These are phyloP conservation scores for Elegia similella DNA, from an alignment of 2,888 invertebrate genomes.

Conservation along the genomic window DNA sequence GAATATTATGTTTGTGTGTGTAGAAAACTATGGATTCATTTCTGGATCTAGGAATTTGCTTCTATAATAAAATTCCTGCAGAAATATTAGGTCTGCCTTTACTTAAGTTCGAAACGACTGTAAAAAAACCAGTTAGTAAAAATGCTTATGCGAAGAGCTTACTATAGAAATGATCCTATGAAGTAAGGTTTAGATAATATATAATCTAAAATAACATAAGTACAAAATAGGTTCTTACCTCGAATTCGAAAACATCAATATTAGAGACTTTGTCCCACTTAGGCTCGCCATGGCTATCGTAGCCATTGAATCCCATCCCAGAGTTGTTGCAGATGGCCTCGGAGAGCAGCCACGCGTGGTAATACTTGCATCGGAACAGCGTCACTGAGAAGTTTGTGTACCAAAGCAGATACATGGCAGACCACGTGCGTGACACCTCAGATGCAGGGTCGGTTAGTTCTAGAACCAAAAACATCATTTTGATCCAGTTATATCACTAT, in stretches of 20 bases:
- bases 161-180: too few species aligned
- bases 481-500: too few species aligned
- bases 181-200: too few species aligned
- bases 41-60: too few species aligned
- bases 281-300: slow-evolving; percentile 86
- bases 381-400: slow-evolving; percentile 91
- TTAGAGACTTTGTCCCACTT: slow-evolving; percentile 97
- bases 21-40: too few species aligned
- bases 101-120: too few species aligned
- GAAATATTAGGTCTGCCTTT: too few species aligned
- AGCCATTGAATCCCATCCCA: slow-evolving; percentile 95
- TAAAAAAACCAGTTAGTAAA: too few species aligned
- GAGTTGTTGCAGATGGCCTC: slow-evolving; percentile 97
- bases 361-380: slow-evolving; percentile 94
- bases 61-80: too few species aligned
- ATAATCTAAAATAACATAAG: too few species aligned
- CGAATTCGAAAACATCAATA: slow-evolving; percentile 93
- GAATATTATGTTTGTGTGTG: too few species aligned
- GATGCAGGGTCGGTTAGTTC: slow-evolving; percentile 69
- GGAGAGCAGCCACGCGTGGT: slow-evolving; percentile 97
- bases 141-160: too few species aligned
- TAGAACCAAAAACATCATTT: slow-evolving; percentile 27
- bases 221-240: slow-evolving; percentile 82
- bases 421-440: slow-evolving; percentile 75
- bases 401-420: slow-evolving; percentile 71